A percentile compares a stretch with the other conserved stretches of the same genome.
Evolutionary conservation across 2,113 vertebrate species (phyloP).

Genomic region (Arenaria interpres): DNA sequence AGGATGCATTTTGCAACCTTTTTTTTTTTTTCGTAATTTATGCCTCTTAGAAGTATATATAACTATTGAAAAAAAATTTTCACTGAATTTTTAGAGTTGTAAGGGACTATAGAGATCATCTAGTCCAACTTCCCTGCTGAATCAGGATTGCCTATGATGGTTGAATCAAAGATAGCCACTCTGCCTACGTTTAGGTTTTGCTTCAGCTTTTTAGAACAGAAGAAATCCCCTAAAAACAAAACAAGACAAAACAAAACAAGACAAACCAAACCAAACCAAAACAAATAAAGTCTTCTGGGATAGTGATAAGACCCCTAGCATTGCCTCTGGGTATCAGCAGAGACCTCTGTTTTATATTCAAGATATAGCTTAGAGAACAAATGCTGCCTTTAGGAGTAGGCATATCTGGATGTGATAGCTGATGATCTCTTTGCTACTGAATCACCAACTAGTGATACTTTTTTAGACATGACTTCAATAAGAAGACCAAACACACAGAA

Average conservation of each 20-base stretch:
- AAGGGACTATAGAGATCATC: too few relatives aligned
- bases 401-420: not conserved
- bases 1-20: fast-evolving
- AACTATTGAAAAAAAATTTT: not conserved
- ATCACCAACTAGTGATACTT: not conserved
- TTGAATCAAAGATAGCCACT: not conserved
- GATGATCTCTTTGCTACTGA: not conserved
- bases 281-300: not conserved
- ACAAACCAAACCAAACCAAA: not conserved
- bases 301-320: not conserved
- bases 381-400: not conserved
- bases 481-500: not conserved
- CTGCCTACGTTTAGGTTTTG: not conserved
- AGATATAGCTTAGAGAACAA: not conserved
- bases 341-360: not conserved
- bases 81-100: too few relatives aligned
- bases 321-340: not conserved
- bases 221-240: not conserved
- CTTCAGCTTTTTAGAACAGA: not conserved
- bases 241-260: not conserved
- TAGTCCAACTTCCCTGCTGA: too few relatives aligned
- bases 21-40: not conserved
- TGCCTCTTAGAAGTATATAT: not conserved
- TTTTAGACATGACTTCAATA: not conserved
- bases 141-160: too few relatives aligned